Evolutionary conservation across 2,797 vertebrate species (phyloP), one percentile per base, ranked within the genome.

Genomic region (Liasis olivaceus): DNA sequence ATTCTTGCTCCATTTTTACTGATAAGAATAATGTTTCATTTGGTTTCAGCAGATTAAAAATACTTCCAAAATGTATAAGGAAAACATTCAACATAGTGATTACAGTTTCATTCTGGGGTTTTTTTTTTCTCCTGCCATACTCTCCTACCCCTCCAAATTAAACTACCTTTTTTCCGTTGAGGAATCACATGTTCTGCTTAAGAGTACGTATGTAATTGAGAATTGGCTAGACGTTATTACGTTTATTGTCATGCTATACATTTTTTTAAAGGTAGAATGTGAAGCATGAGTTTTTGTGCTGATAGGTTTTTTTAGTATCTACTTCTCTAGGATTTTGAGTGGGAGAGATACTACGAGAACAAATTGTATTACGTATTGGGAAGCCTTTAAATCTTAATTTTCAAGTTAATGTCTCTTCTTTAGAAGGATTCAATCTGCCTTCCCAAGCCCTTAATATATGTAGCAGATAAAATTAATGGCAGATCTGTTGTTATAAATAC

Each of bases 1-100:
- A 90, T 92, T 62, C 88, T 90, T 87, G 54, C 12, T 86, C 62
- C 54, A 87, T 92, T 92, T 64, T 31, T 59, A 77, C 92, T 87
- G 92, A 90, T 92, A 90, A 47, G 54, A 72, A n/a, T 60, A n/a
- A 26, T 90, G 92, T 87, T 92, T 72, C 63, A 87, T 56, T 89
- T 86, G 64, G 56, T 90, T 86, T 72, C 60, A 90, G 54, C 54
- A 90, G 92, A 86, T 92, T 92, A 90, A 62, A 90, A 87, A 87
- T n/a, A 72, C 42, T 72, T 77, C 63, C 28, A 77, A 90, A 89
- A 87, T 54, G 77, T 64, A n/a, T 58, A 51, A 14, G 42, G 89
- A 72, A 90, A 92, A 90, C 58, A 72, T 87, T 90, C 28, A 86
- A 51, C 28, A 22, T 42, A 62, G 59, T 24, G n/a, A 36, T 89